Conservation (phyloP, 53 echinoderm and acorn worm genomes). For the Mesocentrotus franciscanus region DNA sequence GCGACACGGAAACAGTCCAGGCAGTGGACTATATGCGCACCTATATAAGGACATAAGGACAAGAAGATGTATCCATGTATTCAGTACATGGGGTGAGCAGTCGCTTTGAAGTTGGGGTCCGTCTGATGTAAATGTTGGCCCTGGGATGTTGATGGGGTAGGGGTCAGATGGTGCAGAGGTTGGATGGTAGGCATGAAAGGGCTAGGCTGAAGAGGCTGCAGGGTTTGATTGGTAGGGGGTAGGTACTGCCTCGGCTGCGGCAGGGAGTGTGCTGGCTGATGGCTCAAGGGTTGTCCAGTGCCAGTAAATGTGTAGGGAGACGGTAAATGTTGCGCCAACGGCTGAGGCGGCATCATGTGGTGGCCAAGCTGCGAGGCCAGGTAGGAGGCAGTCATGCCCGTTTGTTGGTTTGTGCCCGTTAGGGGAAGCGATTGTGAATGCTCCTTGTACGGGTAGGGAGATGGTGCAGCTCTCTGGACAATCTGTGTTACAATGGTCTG, state of each 20-base stretch:
- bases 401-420: slow-evolving; percentile 3
- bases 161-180: slow-evolving; percentile 43
- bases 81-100: slow-evolving; percentile 32
- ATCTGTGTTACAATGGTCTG: slow-evolving; percentile 31
- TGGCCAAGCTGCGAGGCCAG: slow-evolving; percentile 62
- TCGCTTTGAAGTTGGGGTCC: neutral
- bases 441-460: slow-evolving; percentile 33
- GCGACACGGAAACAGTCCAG: too few relatives aligned
- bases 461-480: slow-evolving; percentile 19
- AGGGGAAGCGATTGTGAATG: slow-evolving; percentile 44
- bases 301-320: slow-evolving; percentile 38
- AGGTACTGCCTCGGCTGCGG: slow-evolving; percentile 60
- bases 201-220: slow-evolving; percentile 40
- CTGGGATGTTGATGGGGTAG: slow-evolving; percentile 13
- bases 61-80: neutral
- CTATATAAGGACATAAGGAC: neutral
- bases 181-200: slow-evolving; percentile 50
- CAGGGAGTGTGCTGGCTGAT: slow-evolving; percentile 30
- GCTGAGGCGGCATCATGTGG: slow-evolving; percentile 40
- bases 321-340: slow-evolving; percentile 31
- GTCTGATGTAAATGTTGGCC: neutral
- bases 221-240: slow-evolving; percentile 27
- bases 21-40: too few relatives aligned
- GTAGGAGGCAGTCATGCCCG: slow-evolving; percentile 33
- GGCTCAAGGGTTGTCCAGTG: slow-evolving; percentile 34